A percentile compares a stretch with the other conserved stretches of the same genome.
Evolutionary conservation across 1,140 invertebrate genomes (phyloP).

Genomic region (Heliconius melpomene): DNA sequence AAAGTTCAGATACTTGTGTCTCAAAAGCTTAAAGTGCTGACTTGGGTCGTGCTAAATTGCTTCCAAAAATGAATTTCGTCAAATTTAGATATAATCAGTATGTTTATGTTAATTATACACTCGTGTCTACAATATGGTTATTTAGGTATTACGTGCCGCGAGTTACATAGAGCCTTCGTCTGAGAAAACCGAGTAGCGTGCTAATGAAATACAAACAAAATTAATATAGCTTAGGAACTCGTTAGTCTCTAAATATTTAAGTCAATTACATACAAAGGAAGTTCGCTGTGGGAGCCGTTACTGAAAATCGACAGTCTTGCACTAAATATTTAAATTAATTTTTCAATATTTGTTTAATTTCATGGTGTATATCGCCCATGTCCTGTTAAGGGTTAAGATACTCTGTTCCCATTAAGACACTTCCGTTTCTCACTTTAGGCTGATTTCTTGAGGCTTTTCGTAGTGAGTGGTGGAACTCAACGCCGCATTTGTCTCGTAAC

Average conservation of each 20-base stretch:
- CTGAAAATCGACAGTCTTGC: neutral
- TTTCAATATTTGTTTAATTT: neutral
- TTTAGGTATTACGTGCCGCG: neutral
- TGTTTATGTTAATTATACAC: constrained; percentile 3
- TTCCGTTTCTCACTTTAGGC: too few relatives aligned
- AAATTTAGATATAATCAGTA: neutral
- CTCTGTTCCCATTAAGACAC: too few relatives aligned
- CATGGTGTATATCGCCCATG: too few relatives aligned
- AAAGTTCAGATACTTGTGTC: neutral
- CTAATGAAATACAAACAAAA: constrained; percentile 4
- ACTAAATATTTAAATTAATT: neutral
- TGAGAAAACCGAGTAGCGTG: neutral
- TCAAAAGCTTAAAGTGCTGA: neutral
- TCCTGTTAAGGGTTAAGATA: too few relatives aligned
- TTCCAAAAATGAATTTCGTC: neutral
- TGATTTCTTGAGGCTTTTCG: too few relatives aligned
- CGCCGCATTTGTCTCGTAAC: too few relatives aligned
- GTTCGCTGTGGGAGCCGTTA: neutral
- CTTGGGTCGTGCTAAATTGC: neutral
- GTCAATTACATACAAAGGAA: neutral
- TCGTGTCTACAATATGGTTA: neutral
- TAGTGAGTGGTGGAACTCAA: too few relatives aligned
- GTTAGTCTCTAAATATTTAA: neutral
- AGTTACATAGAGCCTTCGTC: neutral
- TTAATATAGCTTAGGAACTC: neutral